Evolutionary conservation across 2,888 invertebrate species (phyloP).

Genomic region (Heliconius erato): DNA sequence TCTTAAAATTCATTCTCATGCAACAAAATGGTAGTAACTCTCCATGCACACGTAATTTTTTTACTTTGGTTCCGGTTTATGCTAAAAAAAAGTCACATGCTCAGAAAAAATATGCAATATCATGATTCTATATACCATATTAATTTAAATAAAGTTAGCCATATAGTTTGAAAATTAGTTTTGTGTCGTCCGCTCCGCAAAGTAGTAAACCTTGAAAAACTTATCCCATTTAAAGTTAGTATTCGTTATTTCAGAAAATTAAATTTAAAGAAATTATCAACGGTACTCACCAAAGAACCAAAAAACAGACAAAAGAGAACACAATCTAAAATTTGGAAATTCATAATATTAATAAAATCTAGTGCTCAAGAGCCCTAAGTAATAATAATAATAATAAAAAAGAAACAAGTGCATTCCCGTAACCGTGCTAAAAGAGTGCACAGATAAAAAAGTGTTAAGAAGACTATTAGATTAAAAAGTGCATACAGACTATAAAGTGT

Average conservation of each 20-base stretch:
- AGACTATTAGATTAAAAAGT: not conserved
- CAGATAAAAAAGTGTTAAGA: constrained; percentile 3
- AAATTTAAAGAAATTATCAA: not conserved
- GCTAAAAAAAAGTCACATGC: not conserved
- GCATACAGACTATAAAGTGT: constrained; percentile 9
- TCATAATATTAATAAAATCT: constrained; percentile 21
- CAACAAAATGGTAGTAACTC: not conserved
- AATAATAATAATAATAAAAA: constrained; percentile 11
- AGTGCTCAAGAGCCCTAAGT: not conserved
- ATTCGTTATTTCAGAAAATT: constrained; percentile 14
- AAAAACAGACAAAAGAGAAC: constrained; percentile 32
- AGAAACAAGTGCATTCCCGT: constrained; percentile 52
- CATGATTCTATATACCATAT: not conserved
- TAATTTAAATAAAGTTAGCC: not conserved
- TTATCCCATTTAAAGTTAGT: not conserved
- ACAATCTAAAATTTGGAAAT: constrained; percentile 40
- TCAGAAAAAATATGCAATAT: not conserved
- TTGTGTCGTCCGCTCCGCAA: not conserved
- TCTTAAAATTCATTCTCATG: not conserved
- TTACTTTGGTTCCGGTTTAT: not conserved
- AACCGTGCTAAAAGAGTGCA: constrained; percentile 54
- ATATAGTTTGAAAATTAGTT: not conserved
- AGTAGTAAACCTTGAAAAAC: not conserved
- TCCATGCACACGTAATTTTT: not conserved
- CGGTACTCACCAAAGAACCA: constrained; percentile 38